These are phyloP conservation scores for Bubo bubo DNA, from an alignment of 2,113 vertebrate species.

Conservation along the genomic window DNA sequence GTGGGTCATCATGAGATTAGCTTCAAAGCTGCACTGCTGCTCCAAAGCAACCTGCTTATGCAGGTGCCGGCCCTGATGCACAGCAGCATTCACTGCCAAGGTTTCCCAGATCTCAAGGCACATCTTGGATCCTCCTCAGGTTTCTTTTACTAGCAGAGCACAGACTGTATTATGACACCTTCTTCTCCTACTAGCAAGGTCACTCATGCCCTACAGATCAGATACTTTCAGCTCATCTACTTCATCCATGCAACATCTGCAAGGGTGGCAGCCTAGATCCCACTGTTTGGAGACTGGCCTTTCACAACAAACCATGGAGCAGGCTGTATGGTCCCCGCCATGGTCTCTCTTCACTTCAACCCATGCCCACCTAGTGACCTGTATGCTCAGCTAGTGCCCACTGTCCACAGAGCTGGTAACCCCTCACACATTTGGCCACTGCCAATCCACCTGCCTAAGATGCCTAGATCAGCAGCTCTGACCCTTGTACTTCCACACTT, in stretches of 20 bases:
- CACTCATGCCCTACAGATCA: background rate
- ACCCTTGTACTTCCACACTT: background rate
- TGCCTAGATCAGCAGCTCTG: background rate
- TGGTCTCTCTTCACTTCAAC: background rate
- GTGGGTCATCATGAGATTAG: rapidly evolving
- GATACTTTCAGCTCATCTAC: background rate
- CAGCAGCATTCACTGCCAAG: background rate
- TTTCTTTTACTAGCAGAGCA: background rate
- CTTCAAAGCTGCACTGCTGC: background rate
- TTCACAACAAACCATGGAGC: background rate
- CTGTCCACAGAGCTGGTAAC: background rate
- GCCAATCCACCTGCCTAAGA: background rate
- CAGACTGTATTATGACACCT: background rate
- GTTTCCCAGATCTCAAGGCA: background rate
- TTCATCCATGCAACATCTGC: background rate
- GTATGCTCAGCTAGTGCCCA: background rate
- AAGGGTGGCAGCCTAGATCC: background rate
- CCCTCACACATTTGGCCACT: background rate
- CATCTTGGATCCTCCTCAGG: background rate
- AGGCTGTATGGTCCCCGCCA: background rate
- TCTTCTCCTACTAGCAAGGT: background rate
- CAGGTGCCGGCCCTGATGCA: background rate
- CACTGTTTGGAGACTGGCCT: background rate
- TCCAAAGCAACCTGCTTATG: background rate
- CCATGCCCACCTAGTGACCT: background rate